These are phyloP conservation scores for Argyresthia goedartella DNA, from an alignment of 2,888 invertebrate genomes.

Conservation along the genomic window DNA sequence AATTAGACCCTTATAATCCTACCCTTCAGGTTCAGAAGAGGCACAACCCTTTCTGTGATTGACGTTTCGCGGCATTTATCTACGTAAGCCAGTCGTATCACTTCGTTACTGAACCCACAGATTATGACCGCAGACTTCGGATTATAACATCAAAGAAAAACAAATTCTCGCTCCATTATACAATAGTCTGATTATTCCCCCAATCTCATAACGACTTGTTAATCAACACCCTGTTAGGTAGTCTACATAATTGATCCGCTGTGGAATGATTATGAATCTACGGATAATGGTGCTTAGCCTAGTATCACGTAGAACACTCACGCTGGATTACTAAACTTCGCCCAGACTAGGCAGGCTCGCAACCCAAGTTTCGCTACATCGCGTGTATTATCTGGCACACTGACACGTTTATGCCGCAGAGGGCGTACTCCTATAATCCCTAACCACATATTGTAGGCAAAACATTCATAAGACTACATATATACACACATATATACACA, in stretches of 20 bases:
- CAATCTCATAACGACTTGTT: too few species aligned
- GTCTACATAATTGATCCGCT: too few species aligned
- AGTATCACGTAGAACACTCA: too few species aligned
- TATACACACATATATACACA: too few species aligned
- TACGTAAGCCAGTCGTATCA: constrained; percentile 27
- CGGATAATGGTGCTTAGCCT: too few species aligned
- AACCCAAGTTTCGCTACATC: not conserved
- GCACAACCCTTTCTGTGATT: constrained; percentile 50
- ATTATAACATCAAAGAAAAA: constrained; percentile 12
- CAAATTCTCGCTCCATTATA: not conserved
- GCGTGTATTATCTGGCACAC: not conserved
- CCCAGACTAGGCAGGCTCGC: not conserved
- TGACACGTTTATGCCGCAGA: constrained; percentile 6
- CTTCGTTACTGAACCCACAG: constrained; percentile 23
- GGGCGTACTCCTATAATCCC: constrained; percentile 25
- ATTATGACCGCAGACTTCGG: constrained; percentile 32
- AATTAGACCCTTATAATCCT: constrained; percentile 64
- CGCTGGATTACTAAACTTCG: too few species aligned
- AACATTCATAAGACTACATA: constrained; percentile 55
- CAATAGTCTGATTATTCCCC: too few species aligned
- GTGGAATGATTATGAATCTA: too few species aligned
- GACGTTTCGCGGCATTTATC: constrained; percentile 52
- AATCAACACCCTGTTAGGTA: too few species aligned
- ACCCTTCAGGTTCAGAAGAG: constrained; percentile 56
- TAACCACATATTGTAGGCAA: constrained; percentile 37